phyloP scores from a whole-genome alignment of 2,113 vertebrate species.

The Hippotragus niger region DNA sequence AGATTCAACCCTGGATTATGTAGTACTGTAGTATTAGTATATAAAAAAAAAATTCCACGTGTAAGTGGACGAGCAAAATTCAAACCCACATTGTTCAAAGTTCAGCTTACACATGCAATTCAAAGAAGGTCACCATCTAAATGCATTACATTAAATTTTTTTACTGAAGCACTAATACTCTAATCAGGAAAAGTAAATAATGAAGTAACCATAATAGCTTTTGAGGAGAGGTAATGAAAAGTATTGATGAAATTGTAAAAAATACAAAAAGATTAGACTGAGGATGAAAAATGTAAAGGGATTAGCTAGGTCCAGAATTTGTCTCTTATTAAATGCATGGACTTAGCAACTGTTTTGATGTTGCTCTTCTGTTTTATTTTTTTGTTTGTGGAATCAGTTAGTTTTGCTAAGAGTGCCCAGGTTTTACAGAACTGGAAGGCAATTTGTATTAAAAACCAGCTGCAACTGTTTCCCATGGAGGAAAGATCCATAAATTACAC shows the following conservation, averaged over 20 bases:
- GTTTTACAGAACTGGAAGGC: background rate
- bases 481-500: slow-evolving; percentile 63
- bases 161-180: background rate
- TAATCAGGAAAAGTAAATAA: background rate
- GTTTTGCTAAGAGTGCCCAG: background rate
- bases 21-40: background rate
- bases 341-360: background rate
- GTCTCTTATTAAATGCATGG: background rate
- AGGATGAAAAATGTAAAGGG: background rate
- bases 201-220: background rate
- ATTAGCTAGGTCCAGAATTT: background rate
- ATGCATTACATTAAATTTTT: background rate
- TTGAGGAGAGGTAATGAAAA: background rate
- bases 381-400: background rate
- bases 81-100: background rate
- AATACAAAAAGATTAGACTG: background rate
- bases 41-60: background rate
- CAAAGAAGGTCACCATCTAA: background rate
- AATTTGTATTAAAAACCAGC: slow-evolving; percentile 33
- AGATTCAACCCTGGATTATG: background rate
- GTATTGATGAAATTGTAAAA: background rate
- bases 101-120: background rate
- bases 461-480: slow-evolving; percentile 35
- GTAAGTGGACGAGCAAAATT: background rate
- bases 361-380: background rate